A percentile compares a stretch with the other conserved stretches of the same genome.
Conservation (phyloP, 2,888 invertebrate species). For the Acronicta aceris region DNA sequence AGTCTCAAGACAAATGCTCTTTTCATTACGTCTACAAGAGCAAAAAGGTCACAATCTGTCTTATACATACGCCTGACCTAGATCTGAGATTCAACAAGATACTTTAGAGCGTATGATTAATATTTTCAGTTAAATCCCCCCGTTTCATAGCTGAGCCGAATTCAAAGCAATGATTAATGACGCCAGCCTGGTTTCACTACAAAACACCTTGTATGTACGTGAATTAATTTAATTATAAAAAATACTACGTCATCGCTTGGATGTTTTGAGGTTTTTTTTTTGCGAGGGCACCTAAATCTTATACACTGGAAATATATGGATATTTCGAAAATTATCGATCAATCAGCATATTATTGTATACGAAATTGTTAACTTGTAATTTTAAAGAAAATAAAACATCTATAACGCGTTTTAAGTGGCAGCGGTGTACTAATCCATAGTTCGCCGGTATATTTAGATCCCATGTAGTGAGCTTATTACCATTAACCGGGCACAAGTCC, state of each 20-base stretch:
- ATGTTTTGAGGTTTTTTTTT: slow-evolving; percentile 19
- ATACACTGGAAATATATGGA: not conserved
- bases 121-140: slow-evolving; percentile 36
- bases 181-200: slow-evolving; percentile 17
- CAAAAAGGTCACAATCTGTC: slow-evolving; percentile 39
- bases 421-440: too few relatives aligned
- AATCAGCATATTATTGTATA: too few relatives aligned
- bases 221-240: slow-evolving; percentile 29
- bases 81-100: slow-evolving; percentile 37
- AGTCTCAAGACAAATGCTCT: slow-evolving; percentile 13
- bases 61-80: slow-evolving; percentile 39
- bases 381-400: too few relatives aligned
- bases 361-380: too few relatives aligned
- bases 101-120: slow-evolving; percentile 37
- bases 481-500: too few relatives aligned
- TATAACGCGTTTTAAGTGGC: too few relatives aligned
- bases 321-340: not conserved
- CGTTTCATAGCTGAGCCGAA: slow-evolving; percentile 17
- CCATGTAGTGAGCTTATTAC: too few relatives aligned
- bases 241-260: slow-evolving; percentile 32
- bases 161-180: slow-evolving; percentile 48
- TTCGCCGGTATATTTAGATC: too few relatives aligned
- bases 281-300: too few relatives aligned
- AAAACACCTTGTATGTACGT: slow-evolving; percentile 30
- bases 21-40: slow-evolving; percentile 26